A percentile compares a stretch with the other conserved stretches of the same genome.
These are phyloP conservation scores for Varecia variegata DNA, from an alignment of 2,797 vertebrate genomes.

Conservation along the genomic window DNA sequence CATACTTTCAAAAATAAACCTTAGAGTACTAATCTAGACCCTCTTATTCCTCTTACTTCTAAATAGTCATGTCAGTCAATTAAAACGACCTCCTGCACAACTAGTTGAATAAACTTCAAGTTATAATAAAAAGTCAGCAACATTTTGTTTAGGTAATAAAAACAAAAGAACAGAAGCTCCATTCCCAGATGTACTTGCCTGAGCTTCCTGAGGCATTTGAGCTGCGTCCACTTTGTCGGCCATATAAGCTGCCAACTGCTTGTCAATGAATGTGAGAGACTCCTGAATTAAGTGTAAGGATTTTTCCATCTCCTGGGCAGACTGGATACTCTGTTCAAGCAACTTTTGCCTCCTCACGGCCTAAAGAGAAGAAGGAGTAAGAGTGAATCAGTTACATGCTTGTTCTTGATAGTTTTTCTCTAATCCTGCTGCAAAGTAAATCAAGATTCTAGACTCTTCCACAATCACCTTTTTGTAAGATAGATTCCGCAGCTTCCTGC, in stretches of 20 bases:
- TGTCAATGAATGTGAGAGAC: conserved; percentile 90
- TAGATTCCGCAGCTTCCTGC: conserved; percentile 84
- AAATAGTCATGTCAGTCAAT: not conserved
- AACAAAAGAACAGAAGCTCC: conserved; percentile 7
- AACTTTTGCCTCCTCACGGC: conserved; percentile 91
- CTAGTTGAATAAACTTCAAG: not conserved
- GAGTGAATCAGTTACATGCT: conserved; percentile 28
- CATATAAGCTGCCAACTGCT: conserved; percentile 91
- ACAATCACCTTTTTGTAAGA: conserved; percentile 88
- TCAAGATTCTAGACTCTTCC: conserved; percentile 47
- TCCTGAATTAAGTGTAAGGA: conserved; percentile 92
- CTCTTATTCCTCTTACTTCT: not conserved
- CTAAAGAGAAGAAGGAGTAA: conserved; percentile 81
- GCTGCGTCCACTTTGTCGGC: conserved; percentile 93
- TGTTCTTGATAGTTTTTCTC: not conserved
- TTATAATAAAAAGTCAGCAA: not conserved
- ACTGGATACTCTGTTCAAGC: conserved; percentile 92
- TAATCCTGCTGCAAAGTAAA: conserved; percentile 7
- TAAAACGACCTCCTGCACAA: not conserved
- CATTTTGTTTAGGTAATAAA: not conserved
- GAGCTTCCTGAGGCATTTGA: conserved; percentile 96
- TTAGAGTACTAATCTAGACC: not conserved
- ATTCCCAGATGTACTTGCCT: conserved; percentile 84
- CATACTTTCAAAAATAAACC: not conserved
- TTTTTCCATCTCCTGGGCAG: conserved; percentile 94